These are phyloP conservation scores for Lophius piscatorius DNA, from an alignment of 2,113 vertebrate species.

Conservation along the genomic window DNA sequence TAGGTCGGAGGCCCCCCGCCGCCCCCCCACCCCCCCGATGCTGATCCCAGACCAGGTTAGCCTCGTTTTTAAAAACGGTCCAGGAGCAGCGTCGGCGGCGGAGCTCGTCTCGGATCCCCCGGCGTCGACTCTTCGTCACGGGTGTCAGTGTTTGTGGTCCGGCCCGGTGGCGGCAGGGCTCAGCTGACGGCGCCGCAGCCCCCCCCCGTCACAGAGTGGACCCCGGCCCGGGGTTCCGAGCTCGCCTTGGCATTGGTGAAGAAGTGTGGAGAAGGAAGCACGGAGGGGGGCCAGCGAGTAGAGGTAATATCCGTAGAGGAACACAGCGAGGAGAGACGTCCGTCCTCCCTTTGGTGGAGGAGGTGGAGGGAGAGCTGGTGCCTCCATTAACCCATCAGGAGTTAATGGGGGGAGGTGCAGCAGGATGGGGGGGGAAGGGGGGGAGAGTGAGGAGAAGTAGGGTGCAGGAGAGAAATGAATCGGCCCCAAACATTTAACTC, in stretches of 20 bases:
- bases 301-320: conserved; percentile 68
- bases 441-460: no score
- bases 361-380: conserved; percentile 40
- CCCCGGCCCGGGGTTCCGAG: conserved; percentile 36
- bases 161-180: conserved; percentile 46
- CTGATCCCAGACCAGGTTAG: conserved; percentile 65
- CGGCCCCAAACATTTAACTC: conserved; percentile 82
- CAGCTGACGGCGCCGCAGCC: conserved; percentile 32
- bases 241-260: conserved; percentile 73
- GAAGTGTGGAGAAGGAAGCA: conserved; percentile 69
- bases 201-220: conserved; percentile 37
- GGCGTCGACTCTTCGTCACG: conserved; percentile 63
- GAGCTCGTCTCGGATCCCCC: conserved; percentile 41
- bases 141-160: conserved; percentile 63
- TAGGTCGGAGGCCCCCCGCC: conserved; percentile 26
- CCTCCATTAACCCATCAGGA: conserved; percentile 69
- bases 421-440: conserved; percentile 11
- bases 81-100: conserved; percentile 49
- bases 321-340: conserved; percentile 37
- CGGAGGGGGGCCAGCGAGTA: conserved; percentile 61
- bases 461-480: conserved; percentile 37
- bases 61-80: conserved; percentile 37
- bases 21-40: no score
- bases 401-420: conserved; percentile 61
- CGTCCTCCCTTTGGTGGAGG: conserved; percentile 50